phyloP scores from a whole-genome alignment of 1,140 invertebrate genomes.

The Bombus affinis region DNA sequence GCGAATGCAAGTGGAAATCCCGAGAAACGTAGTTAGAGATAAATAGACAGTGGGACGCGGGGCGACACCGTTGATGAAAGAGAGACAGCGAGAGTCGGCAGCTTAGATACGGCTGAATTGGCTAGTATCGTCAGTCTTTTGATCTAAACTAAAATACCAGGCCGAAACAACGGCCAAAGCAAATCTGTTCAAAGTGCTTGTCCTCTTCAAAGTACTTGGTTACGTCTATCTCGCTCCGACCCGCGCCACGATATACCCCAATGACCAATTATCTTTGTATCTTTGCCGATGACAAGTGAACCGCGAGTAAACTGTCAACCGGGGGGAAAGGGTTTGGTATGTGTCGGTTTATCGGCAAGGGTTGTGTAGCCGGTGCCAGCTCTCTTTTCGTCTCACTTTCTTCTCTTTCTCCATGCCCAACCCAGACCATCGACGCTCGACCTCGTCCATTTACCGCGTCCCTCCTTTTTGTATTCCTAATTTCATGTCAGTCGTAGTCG shows the following conservation, averaged over 20 bases:
- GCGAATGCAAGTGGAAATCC: conserved; percentile 6
- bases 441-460: not conserved
- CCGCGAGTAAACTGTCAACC: conserved; percentile 79
- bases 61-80: conserved; percentile 8
- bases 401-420: not conserved
- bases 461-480: conserved; percentile 52
- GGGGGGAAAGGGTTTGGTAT: conserved; percentile 77
- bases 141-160: conserved; percentile 82
- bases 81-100: conserved; percentile 52
- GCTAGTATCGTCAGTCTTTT: conserved; percentile 79
- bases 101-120: conserved; percentile 81
- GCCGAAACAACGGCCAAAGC: conserved; percentile 81
- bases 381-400: conserved; percentile 44
- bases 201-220: conserved; percentile 76
- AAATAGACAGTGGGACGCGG: conserved; percentile 41
- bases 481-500: conserved; percentile 37
- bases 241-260: conserved; percentile 75
- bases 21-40: conserved; percentile 39
- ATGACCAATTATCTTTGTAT: conserved; percentile 82
- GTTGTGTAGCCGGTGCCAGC: conserved; percentile 38
- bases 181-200: conserved; percentile 80
- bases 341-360: conserved; percentile 68
- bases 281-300: conserved; percentile 80
- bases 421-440: not conserved
- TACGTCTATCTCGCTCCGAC: conserved; percentile 73